Evolutionary conservation across 2,113 vertebrate species (phyloP).

Genomic region (Pseudois nayaur): DNA sequence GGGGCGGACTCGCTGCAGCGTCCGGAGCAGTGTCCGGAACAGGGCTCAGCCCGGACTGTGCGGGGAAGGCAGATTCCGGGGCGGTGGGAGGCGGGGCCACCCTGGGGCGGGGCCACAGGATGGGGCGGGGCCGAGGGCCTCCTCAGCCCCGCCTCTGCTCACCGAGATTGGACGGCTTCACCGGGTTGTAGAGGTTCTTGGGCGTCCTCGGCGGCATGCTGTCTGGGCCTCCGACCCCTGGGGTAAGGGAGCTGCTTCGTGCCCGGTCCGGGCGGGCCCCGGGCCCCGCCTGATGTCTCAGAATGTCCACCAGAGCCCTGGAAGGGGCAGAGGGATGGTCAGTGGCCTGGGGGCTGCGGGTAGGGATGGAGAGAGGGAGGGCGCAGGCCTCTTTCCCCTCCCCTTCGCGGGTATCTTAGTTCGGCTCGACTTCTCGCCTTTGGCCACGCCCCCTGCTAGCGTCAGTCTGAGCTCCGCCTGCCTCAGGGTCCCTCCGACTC

Average conservation of each 20-base stretch:
- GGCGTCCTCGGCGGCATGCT: slow-evolving; percentile 86
- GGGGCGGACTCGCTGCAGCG: background rate
- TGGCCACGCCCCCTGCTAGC: background rate
- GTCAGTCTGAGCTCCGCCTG: background rate
- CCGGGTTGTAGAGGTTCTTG: slow-evolving; percentile 89
- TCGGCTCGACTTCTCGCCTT: background rate
- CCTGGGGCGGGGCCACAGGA: fast-evolving
- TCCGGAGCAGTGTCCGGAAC: background rate
- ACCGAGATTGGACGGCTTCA: slow-evolving; percentile 89
- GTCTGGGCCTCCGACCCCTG: slow-evolving; percentile 79
- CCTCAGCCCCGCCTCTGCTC: slow-evolving; percentile 52
- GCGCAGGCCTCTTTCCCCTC: background rate
- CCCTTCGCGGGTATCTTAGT: background rate
- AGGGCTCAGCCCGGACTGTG: fast-evolving
- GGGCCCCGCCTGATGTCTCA: slow-evolving; percentile 90
- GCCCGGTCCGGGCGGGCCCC: slow-evolving; percentile 89
- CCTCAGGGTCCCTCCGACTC: background rate
- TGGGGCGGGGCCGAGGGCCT: background rate
- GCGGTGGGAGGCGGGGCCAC: background rate
- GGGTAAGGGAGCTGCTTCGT: slow-evolving; percentile 87
- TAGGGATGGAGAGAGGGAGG: no score
- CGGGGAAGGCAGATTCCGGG: background rate
- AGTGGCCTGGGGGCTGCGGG: background rate
- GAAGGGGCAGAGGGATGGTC: background rate
- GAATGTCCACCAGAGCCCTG: slow-evolving; percentile 92